These are phyloP conservation scores for Panzeria rudis DNA, from an alignment of 2,888 invertebrate genomes.

Conservation along the genomic window DNA sequence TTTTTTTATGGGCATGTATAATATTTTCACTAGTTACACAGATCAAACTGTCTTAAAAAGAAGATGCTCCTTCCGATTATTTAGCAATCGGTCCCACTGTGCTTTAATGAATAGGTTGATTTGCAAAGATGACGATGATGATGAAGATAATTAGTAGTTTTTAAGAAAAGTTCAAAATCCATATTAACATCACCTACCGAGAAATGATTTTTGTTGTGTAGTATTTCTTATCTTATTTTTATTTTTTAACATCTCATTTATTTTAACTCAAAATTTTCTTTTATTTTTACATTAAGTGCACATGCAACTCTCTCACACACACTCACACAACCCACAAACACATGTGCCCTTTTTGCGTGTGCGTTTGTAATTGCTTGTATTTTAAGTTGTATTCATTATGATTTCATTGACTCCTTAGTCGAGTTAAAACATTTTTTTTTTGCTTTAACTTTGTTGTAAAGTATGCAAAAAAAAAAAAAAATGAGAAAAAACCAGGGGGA, in stretches of 20 bases:
- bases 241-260: slow-evolving; percentile 62
- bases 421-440: slow-evolving; percentile 45
- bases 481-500: slow-evolving; percentile 39
- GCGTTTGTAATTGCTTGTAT: slow-evolving; percentile 38
- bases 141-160: not conserved
- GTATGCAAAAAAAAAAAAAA: not conserved
- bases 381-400: slow-evolving; percentile 61
- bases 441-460: slow-evolving; percentile 52
- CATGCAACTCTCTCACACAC: slow-evolving; percentile 27
- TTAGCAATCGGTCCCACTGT: not conserved
- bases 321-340: not conserved
- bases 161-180: slow-evolving; percentile 56
- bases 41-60: no score
- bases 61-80: not conserved
- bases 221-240: slow-evolving; percentile 49
- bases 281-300: slow-evolving; percentile 22
- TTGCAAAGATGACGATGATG: slow-evolving; percentile 8
- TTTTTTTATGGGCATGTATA: no score
- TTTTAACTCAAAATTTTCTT: slow-evolving; percentile 50
- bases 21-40: no score
- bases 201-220: slow-evolving; percentile 48
- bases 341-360: slow-evolving; percentile 21
- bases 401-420: slow-evolving; percentile 70
- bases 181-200: slow-evolving; percentile 68
- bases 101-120: not conserved